These are phyloP conservation scores for Menidia beryllina DNA, from an alignment of 2,113 vertebrate genomes.

Conservation along the genomic window DNA sequence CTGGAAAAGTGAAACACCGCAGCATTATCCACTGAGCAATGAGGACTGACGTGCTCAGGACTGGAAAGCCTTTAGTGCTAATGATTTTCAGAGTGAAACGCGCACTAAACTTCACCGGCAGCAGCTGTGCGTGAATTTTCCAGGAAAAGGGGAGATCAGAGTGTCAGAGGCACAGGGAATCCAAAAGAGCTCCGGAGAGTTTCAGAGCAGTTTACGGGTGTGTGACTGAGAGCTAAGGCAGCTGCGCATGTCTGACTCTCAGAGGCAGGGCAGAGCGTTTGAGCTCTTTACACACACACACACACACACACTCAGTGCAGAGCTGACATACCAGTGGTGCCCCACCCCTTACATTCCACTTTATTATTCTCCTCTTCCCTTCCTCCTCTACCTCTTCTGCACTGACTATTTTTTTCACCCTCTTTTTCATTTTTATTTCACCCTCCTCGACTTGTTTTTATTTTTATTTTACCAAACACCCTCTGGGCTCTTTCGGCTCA, in stretches of 20 bases:
- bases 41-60: no score
- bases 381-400: conserved; percentile 44
- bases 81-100: no score
- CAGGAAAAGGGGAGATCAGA: conserved; percentile 33
- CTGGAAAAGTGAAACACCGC: background rate
- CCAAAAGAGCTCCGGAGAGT: conserved; percentile 42
- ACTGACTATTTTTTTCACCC: conserved; percentile 25
- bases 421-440: conserved; percentile 31
- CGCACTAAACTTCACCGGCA: background rate
- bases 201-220: conserved; percentile 65
- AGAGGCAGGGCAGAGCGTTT: conserved; percentile 70
- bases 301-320: conserved; percentile 28
- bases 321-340: conserved; percentile 79
- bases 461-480: background rate
- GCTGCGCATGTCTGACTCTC: conserved; percentile 79
- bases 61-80: no score
- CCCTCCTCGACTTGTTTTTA: no score
- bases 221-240: conserved; percentile 74
- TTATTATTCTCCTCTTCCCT: conserved; percentile 72
- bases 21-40: background rate
- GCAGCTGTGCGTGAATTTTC: conserved; percentile 23
- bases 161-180: conserved; percentile 16
- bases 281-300: conserved; percentile 38
- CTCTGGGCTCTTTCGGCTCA: background rate
- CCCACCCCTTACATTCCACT: conserved; percentile 82